Conservation (phyloP, 2,113 vertebrate genomes). For the Corythornis vintsioides region DNA sequence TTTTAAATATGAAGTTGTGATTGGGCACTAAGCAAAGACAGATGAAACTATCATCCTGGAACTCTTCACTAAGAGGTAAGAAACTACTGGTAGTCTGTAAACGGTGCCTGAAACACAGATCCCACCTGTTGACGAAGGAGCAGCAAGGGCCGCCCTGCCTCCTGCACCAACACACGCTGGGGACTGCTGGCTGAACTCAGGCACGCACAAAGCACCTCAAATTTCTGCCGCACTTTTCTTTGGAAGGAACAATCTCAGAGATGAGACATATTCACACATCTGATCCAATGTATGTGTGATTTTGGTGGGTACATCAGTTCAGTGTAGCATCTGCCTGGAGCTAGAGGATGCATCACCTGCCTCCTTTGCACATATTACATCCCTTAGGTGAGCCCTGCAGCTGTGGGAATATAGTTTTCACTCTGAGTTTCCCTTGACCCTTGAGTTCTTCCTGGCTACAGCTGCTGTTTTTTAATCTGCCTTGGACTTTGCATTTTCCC, state of each 20-base stretch:
- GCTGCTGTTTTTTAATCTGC: background rate
- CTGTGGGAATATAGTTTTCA: background rate
- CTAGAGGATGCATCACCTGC: background rate
- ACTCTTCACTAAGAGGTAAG: background rate
- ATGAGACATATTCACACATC: constrained; percentile 35
- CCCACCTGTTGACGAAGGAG: background rate
- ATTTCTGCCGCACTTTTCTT: background rate
- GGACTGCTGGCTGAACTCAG: background rate
- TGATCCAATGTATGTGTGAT: background rate
- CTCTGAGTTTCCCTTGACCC: background rate
- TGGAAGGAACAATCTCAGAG: background rate
- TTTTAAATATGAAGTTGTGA: background rate
- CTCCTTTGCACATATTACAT: background rate
- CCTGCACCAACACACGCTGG: background rate
- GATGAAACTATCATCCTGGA: background rate
- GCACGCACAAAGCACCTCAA: background rate
- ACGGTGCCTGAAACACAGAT: background rate
- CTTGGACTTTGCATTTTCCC: background rate
- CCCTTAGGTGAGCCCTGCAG: background rate
- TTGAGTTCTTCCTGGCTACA: background rate
- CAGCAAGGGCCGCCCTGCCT: background rate
- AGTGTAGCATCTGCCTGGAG: constrained; percentile 16
- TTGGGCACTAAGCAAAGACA: background rate
- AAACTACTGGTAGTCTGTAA: background rate
- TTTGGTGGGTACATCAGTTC: background rate